These are phyloP conservation scores for Phthorimaea operculella DNA, from an alignment of 1,140 invertebrate genomes.

Conservation along the genomic window DNA sequence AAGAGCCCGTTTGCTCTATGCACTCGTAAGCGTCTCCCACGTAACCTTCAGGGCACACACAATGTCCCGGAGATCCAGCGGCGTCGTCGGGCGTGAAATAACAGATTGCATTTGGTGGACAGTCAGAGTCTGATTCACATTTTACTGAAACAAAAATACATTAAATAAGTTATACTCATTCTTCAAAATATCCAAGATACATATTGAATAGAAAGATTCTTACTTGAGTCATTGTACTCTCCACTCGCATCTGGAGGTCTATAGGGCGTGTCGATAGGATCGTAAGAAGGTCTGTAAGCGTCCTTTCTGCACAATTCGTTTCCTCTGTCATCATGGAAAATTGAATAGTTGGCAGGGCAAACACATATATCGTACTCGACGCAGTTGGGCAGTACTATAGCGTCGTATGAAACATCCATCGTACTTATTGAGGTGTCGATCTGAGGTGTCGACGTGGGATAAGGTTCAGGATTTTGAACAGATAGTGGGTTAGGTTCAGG, in stretches of 20 bases:
- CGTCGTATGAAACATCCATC: slow-evolving; percentile 22
- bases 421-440: slow-evolving; percentile 8
- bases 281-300: neutral
- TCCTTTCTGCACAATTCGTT: slow-evolving; percentile 45
- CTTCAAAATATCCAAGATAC: too few species aligned
- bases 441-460: slow-evolving; percentile 15
- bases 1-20: slow-evolving; percentile 67
- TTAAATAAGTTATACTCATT: too few species aligned
- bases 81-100: slow-evolving; percentile 31
- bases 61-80: slow-evolving; percentile 63
- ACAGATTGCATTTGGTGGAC: slow-evolving; percentile 53
- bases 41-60: slow-evolving; percentile 82
- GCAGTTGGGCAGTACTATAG: slow-evolving; percentile 41
- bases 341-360: slow-evolving; percentile 45
- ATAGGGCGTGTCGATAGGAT: too few species aligned
- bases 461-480: neutral
- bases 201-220: neutral
- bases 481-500: neutral
- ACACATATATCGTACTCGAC: slow-evolving; percentile 27
- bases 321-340: slow-evolving; percentile 33
- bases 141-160: slow-evolving; percentile 44
- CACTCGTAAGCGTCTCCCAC: slow-evolving; percentile 84
- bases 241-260: slow-evolving; percentile 13
- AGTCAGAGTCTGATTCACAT: slow-evolving; percentile 36
- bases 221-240: neutral